phyloP scores from a whole-genome alignment of 2,888 invertebrate species.

The Calameuta idolon region DNA sequence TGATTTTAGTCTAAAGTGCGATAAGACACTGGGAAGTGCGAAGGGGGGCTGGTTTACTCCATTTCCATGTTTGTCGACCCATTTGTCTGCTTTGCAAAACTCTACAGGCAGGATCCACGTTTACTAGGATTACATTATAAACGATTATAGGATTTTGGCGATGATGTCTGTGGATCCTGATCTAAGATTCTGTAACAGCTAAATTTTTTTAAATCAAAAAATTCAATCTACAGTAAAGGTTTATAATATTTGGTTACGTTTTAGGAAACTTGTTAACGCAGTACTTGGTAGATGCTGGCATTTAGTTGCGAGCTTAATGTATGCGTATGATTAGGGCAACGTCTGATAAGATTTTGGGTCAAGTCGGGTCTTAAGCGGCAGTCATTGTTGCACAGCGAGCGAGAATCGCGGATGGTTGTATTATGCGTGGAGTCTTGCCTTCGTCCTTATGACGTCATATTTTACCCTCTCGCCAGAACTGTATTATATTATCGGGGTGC shows the following conservation, averaged over 20 bases:
- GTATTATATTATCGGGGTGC: slow-evolving; percentile 6
- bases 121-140: background rate
- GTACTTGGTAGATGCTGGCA: background rate
- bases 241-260: background rate
- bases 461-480: background rate
- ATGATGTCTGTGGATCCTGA: background rate
- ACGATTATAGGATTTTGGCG: background rate
- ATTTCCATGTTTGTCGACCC: background rate
- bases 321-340: background rate
- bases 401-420: background rate
- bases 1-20: background rate
- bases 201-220: background rate
- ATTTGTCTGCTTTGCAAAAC: background rate
- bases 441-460: background rate
- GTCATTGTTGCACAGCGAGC: background rate
- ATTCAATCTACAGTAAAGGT: background rate
- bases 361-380: background rate
- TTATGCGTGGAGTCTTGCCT: background rate
- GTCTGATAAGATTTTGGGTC: background rate
- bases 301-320: background rate
- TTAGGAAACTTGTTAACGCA: background rate
- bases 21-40: background rate
- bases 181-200: background rate
- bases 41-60: background rate
- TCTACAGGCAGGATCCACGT: background rate